A percentile compares a stretch with the other conserved stretches of the same genome.
Conservation (phyloP, 2,888 invertebrate species). For the Lymantria monacha region DNA sequence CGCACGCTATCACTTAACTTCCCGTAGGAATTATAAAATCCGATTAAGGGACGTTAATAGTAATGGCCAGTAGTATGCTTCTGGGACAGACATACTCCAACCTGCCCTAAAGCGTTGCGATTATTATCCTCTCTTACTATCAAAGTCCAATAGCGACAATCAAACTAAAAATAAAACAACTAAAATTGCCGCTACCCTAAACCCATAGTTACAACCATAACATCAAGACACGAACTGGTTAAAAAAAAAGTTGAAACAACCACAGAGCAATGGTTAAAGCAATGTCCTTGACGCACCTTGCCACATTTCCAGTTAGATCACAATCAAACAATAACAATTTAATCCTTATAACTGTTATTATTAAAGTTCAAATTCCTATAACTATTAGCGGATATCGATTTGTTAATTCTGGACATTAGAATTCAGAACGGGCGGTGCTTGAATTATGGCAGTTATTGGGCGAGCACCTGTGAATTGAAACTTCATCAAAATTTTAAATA, state of each 20-base stretch:
- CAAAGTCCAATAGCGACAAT: too few species aligned
- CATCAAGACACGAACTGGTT: conserved; percentile 47
- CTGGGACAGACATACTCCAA: too few species aligned
- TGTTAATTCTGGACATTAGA: conserved; percentile 44
- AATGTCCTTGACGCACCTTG: conserved; percentile 73
- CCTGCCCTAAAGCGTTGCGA: too few species aligned
- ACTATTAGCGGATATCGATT: conserved; percentile 21
- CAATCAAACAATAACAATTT: conserved; percentile 20
- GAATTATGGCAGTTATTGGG: conserved; percentile 38
- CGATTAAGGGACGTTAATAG: too few species aligned
- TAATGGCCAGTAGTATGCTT: too few species aligned
- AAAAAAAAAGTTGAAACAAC: conserved; percentile 58
- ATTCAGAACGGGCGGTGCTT: conserved; percentile 52
- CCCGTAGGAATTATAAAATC: too few species aligned
- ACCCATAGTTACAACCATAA: conserved; percentile 30
- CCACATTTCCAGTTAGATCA: conserved; percentile 53
- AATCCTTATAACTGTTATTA: conserved; percentile 37
- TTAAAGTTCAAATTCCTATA: conserved; percentile 39
- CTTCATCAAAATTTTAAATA: not conserved
- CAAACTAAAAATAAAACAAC: too few species aligned
- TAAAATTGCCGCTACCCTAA: too few species aligned
- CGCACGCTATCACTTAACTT: too few species aligned
- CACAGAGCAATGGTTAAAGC: conserved; percentile 49
- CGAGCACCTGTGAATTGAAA: conserved; percentile 37
- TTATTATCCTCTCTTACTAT: too few species aligned